Evolutionary conservation across 1,140 invertebrate species (phyloP).

Genomic region (Monochamus saltuarius): DNA sequence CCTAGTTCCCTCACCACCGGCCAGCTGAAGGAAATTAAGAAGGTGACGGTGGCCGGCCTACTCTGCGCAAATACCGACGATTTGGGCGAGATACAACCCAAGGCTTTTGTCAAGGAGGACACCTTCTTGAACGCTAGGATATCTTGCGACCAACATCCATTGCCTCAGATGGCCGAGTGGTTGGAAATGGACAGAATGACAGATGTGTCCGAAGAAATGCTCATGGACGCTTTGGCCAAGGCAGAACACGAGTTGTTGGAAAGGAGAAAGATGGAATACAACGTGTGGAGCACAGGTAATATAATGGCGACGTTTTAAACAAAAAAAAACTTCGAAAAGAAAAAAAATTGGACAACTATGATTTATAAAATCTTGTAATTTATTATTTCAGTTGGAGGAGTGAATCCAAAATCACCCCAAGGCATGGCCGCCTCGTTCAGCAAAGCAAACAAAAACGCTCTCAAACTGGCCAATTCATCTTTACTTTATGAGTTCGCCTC

Average conservation of each 20-base stretch:
- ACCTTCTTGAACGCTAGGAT: conserved; percentile 83
- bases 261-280: conserved; percentile 73
- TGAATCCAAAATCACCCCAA: conserved; percentile 81
- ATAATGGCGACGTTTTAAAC: neutral
- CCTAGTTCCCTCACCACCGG: conserved; percentile 79
- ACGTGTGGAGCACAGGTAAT: conserved; percentile 69
- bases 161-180: conserved; percentile 67
- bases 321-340: conserved; percentile 30
- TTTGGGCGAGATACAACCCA: conserved; percentile 69
- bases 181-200: conserved; percentile 57
- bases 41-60: conserved; percentile 77
- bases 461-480: conserved; percentile 81
- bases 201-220: conserved; percentile 57
- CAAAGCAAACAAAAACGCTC: conserved; percentile 79
- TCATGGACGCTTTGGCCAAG: conserved; percentile 68
- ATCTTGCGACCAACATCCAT: conserved; percentile 69
- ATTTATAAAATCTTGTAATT: conserved; percentile 1
- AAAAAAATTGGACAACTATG: neutral
- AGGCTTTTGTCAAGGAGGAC: conserved; percentile 86
- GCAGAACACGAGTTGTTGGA: conserved; percentile 72
- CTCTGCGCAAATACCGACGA: conserved; percentile 79
- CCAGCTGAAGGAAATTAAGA: conserved; percentile 85
- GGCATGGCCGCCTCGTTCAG: conserved; percentile 86
- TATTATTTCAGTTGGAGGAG: conserved; percentile 63
- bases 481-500: conserved; percentile 86